Conservation (phyloP, 2,888 invertebrate genomes). For the Pseudococcus longispinus region DNA sequence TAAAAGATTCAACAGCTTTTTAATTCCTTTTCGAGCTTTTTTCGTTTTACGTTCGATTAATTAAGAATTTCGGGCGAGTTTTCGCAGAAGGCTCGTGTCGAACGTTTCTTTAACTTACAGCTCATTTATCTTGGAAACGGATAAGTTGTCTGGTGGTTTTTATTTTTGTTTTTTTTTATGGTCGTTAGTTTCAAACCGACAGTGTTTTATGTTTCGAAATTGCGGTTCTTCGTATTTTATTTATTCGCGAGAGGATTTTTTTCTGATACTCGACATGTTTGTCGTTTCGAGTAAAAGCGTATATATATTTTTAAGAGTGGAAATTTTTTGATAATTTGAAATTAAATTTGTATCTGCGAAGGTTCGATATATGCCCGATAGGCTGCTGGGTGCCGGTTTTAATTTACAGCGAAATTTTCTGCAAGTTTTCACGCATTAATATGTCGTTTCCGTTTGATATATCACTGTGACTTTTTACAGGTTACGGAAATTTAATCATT, state of each 20-base stretch:
- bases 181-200: constrained; percentile 14
- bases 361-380: neutral
- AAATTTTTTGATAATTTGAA: constrained; percentile 30
- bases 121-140: constrained; percentile 37
- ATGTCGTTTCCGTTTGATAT: constrained; percentile 33
- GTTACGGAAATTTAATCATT: constrained; percentile 44
- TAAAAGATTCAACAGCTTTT: constrained; percentile 23
- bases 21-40: constrained; percentile 20
- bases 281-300: neutral
- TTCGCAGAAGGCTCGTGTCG: constrained; percentile 2
- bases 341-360: neutral
- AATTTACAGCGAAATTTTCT: constrained; percentile 20
- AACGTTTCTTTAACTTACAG: constrained; percentile 33
- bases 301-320: neutral
- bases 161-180: neutral
- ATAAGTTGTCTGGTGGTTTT: neutral
- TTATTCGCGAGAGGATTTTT: neutral
- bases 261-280: neutral
- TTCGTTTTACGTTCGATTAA: constrained; percentile 34
- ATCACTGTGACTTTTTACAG: constrained; percentile 22
- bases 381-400: neutral
- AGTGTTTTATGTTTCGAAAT: constrained; percentile 8
- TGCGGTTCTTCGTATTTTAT: constrained; percentile 10
- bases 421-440: constrained; percentile 23
- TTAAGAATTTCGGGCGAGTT: constrained; percentile 36